Evolutionary conservation across 2,888 invertebrate species (phyloP).

Genomic region (Brachynemurus nebulosus): DNA sequence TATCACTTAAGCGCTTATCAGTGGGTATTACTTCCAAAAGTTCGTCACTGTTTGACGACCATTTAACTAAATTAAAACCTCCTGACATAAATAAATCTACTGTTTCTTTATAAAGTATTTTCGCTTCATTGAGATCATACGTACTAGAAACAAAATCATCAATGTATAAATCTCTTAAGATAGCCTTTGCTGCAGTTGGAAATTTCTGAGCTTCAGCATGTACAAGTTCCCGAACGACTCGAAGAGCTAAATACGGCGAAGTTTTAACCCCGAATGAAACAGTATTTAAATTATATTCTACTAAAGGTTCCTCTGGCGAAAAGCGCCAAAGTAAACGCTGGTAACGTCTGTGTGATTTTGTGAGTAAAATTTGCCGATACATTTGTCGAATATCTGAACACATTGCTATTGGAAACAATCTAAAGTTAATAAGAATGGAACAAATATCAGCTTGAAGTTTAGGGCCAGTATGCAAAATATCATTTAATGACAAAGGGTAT

Average conservation of each 20-base stretch:
- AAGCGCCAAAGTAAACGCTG: slow-evolving; percentile 10
- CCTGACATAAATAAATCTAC: slow-evolving; percentile 4
- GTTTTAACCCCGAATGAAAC: slow-evolving; percentile 11
- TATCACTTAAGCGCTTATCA: background rate
- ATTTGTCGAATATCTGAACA: slow-evolving; percentile 13
- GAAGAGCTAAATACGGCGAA: slow-evolving; percentile 12
- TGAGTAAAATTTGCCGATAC: slow-evolving; percentile 11
- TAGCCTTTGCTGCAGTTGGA: slow-evolving; percentile 4
- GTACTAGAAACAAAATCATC: slow-evolving; percentile 10
- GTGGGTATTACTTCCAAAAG: slow-evolving; percentile 5
- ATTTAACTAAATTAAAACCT: slow-evolving; percentile 10
- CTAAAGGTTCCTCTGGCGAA: background rate
- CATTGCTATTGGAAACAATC: slow-evolving; percentile 10
- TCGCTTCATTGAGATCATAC: slow-evolving; percentile 3
- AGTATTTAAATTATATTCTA: slow-evolving; percentile 6
- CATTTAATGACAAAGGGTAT: slow-evolving; percentile 8
- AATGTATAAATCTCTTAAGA: slow-evolving; percentile 8
- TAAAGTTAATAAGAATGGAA: slow-evolving; percentile 9
- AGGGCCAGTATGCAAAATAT: slow-evolving; percentile 10
- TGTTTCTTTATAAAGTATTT: background rate
- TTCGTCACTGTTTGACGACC: slow-evolving; percentile 6
- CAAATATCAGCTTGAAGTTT: slow-evolving; percentile 12
- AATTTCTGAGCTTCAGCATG: slow-evolving; percentile 7
- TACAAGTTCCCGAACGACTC: slow-evolving; percentile 9
- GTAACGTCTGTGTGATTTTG: slow-evolving; percentile 7